Base-by-base conservation (phyloP, 2,797 vertebrate species). In the Gallinago stenura region DNA sequence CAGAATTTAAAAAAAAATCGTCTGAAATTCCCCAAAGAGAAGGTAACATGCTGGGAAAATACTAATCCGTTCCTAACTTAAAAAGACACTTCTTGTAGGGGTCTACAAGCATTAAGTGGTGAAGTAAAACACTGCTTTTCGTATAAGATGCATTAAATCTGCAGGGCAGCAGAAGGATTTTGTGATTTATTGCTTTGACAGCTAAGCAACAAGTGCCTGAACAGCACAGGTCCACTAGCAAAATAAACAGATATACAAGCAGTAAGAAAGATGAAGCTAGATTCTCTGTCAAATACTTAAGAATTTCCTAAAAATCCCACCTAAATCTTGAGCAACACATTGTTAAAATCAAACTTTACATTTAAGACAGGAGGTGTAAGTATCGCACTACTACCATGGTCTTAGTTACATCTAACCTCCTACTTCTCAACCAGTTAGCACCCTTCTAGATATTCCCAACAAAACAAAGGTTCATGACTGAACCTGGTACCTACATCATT, bases 401-500 rank as follows among this genome's bases (percentile, higher is more conserved):
- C 24, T 60, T 41, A 13, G 33, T 71, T 58, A 83, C 7, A 12
- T 69, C 58, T 51, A 77, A 46, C 2, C 2, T 48, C 1, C 18
- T 33, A 35, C 31, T 76, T 26, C 21, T 58, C 68, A 75, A 79
- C 22, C 30, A 92, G 14, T 3, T 50, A 43, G 21, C 15, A 83
- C 14, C 33, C 56, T 78, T 37, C 54, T 60, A 35, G 26, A 58
- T 54, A 58, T 16, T 82, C 28, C 71, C 28, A 71, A 60, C 9
- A 73, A 60, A 68, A 60, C 18, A 53, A 70, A 89, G n/a, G 35
- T 51, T 87, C 22, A 4, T 19, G 43, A 46, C n/a, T 50, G 51
- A 90, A 76, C 24, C 26, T 37, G 89, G 69, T 54, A 98, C 99
- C 94, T 97, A 99, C 99, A 93, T 99, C 99, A 83, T 99, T 99